phyloP scores from a whole-genome alignment of 2,888 invertebrate species.

The Caenorhabditis sulstoni region DNA sequence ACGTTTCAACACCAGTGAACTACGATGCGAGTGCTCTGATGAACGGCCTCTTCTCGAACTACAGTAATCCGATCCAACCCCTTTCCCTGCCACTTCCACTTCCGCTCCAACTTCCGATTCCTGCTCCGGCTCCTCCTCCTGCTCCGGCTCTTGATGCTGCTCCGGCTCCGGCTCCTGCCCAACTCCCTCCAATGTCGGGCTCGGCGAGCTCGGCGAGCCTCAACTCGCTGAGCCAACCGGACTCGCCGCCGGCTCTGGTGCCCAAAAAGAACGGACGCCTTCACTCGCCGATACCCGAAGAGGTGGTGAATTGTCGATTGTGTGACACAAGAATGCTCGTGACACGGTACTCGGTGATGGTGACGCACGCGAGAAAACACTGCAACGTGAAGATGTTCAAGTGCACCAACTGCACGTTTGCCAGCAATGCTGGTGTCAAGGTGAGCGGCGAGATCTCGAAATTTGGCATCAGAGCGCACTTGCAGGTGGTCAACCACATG shows the following conservation, averaged over 20 bases:
- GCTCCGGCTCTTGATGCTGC: no score
- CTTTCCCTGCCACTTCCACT: no score
- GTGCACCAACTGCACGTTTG: conserved; percentile 72
- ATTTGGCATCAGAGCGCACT: no score
- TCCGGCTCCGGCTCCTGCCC: no score
- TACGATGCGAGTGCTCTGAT: no score
- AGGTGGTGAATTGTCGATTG: conserved; percentile 37
- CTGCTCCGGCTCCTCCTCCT: no score
- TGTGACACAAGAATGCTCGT: conserved; percentile 69
- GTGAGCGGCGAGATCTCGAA: conserved; percentile 18
- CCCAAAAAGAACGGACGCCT: not conserved
- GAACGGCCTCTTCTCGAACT: not conserved
- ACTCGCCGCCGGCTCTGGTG: not conserved
- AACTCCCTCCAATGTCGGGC: no score
- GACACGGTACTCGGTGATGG: conserved; percentile 67
- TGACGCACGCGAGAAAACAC: conserved; percentile 73
- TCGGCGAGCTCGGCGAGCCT: no score
- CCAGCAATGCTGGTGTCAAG: conserved; percentile 73
- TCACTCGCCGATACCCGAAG: conserved; percentile 15
- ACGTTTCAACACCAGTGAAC: no score
- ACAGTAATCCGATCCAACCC: not conserved
- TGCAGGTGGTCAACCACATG: conserved; percentile 73
- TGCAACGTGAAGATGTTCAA: conserved; percentile 72
- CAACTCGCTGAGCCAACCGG: not conserved
- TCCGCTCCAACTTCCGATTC: no score